Conservation (phyloP, 2,888 invertebrate species). For the Seira sanloemensis region DNA sequence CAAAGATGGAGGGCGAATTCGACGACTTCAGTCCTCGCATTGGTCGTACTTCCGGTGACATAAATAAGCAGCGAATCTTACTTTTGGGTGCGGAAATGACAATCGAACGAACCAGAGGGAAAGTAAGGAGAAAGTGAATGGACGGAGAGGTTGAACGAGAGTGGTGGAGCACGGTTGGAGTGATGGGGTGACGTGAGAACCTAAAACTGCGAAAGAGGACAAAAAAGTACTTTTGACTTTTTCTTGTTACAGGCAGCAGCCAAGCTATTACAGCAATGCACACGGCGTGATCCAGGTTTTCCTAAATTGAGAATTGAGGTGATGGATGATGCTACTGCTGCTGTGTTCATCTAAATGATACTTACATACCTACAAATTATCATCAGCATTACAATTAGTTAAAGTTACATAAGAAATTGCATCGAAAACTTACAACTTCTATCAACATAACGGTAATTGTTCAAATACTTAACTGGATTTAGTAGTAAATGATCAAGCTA, state of each 20-base stretch:
- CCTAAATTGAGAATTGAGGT: neutral
- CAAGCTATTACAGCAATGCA: neutral
- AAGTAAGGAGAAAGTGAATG: neutral
- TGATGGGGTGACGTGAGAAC: conserved; percentile 9
- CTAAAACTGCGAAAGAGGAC: neutral
- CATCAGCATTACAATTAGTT: neutral
- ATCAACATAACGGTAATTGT: neutral
- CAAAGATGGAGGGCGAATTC: conserved; percentile 63
- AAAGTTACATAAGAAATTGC: neutral
- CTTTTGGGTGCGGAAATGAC: neutral
- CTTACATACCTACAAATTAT: neutral
- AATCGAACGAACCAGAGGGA: neutral
- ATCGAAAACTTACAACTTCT: neutral
- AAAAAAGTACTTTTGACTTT: neutral
- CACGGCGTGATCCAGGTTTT: neutral
- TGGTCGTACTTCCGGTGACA: conserved; percentile 71
- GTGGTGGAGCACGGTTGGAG: neutral
- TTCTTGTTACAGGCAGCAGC: too few species aligned
- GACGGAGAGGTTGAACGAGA: neutral
- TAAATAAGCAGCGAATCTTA: conserved; percentile 22
- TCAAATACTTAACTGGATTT: too few species aligned
- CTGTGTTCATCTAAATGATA: neutral
- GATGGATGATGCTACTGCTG: neutral
- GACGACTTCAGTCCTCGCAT: conserved; percentile 66
- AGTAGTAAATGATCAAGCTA: neutral